phyloP scores from a whole-genome alignment of 2,113 vertebrate species.

The Prochilodus magdalenae region DNA sequence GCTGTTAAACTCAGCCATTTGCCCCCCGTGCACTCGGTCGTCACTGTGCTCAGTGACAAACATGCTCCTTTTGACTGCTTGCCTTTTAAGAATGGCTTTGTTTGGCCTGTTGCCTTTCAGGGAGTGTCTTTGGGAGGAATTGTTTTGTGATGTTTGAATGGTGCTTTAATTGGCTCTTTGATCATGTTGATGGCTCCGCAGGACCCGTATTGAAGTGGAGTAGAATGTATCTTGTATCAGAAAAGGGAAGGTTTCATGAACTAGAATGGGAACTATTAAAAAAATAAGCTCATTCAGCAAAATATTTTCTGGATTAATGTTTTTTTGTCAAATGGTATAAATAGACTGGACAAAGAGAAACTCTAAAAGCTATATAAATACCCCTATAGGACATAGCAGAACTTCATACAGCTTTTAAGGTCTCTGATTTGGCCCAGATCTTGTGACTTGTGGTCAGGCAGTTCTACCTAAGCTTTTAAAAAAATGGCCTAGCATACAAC shows the following conservation, averaged over 20 bases:
- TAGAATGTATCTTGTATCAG: too few species aligned
- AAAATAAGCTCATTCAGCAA: too few species aligned
- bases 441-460: not conserved
- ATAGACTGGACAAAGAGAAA: too few species aligned
- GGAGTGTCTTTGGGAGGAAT: constrained; percentile 1
- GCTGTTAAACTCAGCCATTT: constrained; percentile 34
- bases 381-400: too few species aligned
- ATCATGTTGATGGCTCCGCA: not conserved
- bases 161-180: constrained; percentile 23
- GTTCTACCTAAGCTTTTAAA: not conserved
- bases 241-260: too few species aligned
- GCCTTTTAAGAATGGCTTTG: constrained; percentile 13
- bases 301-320: too few species aligned
- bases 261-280: too few species aligned
- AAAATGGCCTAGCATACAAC: not conserved
- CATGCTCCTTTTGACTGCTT: constrained; percentile 1
- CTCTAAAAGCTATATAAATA: too few species aligned
- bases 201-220: not conserved
- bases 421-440: not conserved
- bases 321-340: too few species aligned
- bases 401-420: too few species aligned
- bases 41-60: not conserved
- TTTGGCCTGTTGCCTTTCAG: constrained; percentile 16
- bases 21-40: not conserved
- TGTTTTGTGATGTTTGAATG: constrained; percentile 10